Evolutionary conservation across 1,140 invertebrate species (phyloP).

Genomic region (Zaprionus ornatus): DNA sequence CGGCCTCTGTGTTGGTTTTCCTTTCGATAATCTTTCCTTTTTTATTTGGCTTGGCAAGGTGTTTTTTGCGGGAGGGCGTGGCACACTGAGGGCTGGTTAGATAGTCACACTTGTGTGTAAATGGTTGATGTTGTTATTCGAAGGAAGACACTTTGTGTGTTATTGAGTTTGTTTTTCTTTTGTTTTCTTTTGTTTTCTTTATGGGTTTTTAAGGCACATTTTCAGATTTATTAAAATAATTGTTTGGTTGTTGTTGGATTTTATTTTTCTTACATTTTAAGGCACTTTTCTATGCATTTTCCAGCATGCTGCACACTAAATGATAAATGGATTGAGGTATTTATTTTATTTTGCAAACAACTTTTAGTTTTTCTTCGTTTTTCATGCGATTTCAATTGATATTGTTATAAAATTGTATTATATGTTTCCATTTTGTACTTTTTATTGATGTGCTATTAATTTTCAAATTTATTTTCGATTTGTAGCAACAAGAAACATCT

Average conservation of each 20-base stretch:
- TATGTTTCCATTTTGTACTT: not conserved
- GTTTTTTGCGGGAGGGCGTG: slow-evolving; percentile 11
- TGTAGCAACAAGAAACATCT: not conserved
- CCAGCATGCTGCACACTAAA: slow-evolving; percentile 16
- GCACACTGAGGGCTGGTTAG: slow-evolving; percentile 18
- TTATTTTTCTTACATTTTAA: slow-evolving; percentile 19
- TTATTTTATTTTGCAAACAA: slow-evolving; percentile 1
- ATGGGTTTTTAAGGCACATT: slow-evolving; percentile 9
- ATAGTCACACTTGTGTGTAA: not conserved
- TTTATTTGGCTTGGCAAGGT: not conserved
- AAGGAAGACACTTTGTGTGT: not conserved
- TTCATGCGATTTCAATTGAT: not conserved
- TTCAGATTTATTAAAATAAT: slow-evolving; percentile 27
- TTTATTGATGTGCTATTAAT: not conserved
- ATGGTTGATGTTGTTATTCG: not conserved
- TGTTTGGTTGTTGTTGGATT: not conserved
- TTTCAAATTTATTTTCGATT: not conserved
- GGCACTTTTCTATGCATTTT: slow-evolving; percentile 68
- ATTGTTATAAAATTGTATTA: not conserved
- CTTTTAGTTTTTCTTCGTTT: not conserved
- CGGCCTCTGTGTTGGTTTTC: slow-evolving; percentile 12
- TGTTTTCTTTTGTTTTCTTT: slow-evolving; percentile 9
- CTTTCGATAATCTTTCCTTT: slow-evolving; percentile 8
- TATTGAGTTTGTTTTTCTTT: not conserved
- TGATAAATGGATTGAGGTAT: not conserved